phyloP scores from a whole-genome alignment of 1,140 invertebrate genomes.

The Mycetomoellerius zeteki region DNA sequence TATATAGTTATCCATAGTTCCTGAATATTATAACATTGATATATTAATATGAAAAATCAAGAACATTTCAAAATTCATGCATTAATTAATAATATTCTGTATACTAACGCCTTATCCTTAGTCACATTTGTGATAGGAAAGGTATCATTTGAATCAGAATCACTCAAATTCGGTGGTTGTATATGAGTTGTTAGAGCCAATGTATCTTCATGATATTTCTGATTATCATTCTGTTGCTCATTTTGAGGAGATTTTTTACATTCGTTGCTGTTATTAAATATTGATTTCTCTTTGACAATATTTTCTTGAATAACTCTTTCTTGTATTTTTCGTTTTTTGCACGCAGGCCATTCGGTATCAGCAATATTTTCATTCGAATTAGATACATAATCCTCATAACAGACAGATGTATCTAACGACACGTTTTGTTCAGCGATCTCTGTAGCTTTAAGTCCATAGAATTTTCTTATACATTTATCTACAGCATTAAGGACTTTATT shows the following conservation, averaged over 20 bases:
- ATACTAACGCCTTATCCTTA: neutral
- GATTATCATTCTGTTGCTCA: neutral
- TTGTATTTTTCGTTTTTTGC: constrained; percentile 77
- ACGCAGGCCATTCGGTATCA: constrained; percentile 65
- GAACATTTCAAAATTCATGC: neutral
- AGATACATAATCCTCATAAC: constrained; percentile 65
- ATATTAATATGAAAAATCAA: constrained; percentile 29
- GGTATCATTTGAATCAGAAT: constrained; percentile 76
- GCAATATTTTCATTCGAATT: neutral
- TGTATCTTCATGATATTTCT: neutral
- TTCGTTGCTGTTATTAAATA: neutral
- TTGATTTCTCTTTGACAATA: neutral
- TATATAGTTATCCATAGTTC: neutral
- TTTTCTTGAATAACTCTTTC: constrained; percentile 50
- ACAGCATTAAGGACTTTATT: constrained; percentile 72
- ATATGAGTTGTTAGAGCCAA: neutral
- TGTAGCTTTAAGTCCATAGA: constrained; percentile 76
- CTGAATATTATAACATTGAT: neutral
- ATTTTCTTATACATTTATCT: constrained; percentile 75
- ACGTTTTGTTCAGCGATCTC: constrained; percentile 45
- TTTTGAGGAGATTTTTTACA: constrained; percentile 15
- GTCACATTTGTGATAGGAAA: neutral
- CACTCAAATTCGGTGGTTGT: constrained; percentile 74
- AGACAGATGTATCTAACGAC: constrained; percentile 40
- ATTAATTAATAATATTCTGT: neutral